Conservation (phyloP, 1,140 invertebrate genomes). For the Ooceraea biroi region DNA sequence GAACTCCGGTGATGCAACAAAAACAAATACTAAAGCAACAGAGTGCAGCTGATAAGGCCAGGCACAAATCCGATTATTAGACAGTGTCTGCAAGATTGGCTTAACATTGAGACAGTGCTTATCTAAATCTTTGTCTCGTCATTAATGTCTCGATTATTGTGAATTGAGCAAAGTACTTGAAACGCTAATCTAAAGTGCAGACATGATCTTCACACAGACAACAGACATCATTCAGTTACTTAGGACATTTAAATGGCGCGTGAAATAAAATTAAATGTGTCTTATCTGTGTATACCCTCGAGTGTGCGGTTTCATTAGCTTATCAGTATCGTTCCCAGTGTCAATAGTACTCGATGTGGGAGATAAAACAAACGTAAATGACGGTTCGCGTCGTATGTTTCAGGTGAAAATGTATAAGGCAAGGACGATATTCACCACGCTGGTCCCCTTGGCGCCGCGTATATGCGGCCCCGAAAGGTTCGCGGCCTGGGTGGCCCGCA, state of each 20-base stretch:
- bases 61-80: slow-evolving; percentile 13
- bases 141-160: not conserved
- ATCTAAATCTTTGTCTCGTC: slow-evolving; percentile 4
- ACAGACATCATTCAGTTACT: not conserved
- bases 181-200: not conserved
- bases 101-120: not conserved
- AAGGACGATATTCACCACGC: slow-evolving; percentile 87
- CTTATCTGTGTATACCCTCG: not conserved
- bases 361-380: not conserved
- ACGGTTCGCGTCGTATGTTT: slow-evolving; percentile 41
- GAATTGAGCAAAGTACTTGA: not conserved
- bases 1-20: slow-evolving; percentile 31
- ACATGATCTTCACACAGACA: not conserved
- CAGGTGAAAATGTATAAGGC: slow-evolving; percentile 90
- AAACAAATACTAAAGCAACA: not conserved
- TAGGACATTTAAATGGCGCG: not conserved
- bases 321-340: not conserved
- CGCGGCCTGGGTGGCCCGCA: slow-evolving; percentile 89
- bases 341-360: not conserved
- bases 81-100: not conserved
- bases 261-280: slow-evolving; percentile 5
- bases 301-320: not conserved
- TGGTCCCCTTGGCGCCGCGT: slow-evolving; percentile 88
- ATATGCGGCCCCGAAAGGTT: slow-evolving; percentile 89
- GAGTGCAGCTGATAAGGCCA: slow-evolving; percentile 26